phyloP scores from a whole-genome alignment of 2,888 invertebrate species.

The Hydrotaea cyrtoneurina region DNA sequence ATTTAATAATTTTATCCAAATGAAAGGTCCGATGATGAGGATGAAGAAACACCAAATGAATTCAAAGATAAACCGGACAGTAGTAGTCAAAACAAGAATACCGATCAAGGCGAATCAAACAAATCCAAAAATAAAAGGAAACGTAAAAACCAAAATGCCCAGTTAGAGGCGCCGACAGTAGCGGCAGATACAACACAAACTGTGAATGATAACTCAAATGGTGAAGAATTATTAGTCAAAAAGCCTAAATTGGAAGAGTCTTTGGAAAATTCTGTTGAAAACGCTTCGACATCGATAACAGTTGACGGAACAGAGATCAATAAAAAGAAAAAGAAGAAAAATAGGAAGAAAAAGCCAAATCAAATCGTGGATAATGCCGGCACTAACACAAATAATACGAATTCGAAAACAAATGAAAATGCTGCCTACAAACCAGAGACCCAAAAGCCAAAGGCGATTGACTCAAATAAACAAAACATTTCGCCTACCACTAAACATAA shows the following conservation, averaged over 20 bases:
- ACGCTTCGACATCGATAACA: background rate
- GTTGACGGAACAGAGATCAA: too few relatives aligned
- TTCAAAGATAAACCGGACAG: constrained; percentile 30
- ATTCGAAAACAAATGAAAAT: background rate
- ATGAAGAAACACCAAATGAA: constrained; percentile 70
- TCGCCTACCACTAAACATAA: background rate
- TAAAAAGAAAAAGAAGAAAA: constrained; percentile 51
- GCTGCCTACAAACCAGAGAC: background rate
- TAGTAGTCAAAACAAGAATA: background rate
- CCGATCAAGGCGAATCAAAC: constrained; percentile 46
- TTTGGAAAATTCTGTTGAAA: background rate
- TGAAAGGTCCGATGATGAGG: constrained; percentile 76
- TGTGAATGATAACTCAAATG: background rate
- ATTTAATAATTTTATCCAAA: constrained; percentile 17
- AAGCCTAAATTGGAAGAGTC: constrained; percentile 30
- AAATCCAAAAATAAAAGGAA: constrained; percentile 66
- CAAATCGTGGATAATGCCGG: background rate
- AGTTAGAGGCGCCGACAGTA: background rate
- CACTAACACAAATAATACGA: constrained; percentile 20
- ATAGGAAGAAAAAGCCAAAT: constrained; percentile 29
- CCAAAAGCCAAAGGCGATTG: background rate
- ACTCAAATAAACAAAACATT: background rate
- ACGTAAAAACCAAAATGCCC: constrained; percentile 48
- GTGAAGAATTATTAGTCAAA: constrained; percentile 23
- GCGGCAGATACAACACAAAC: background rate